Evolutionary conservation across 2,888 invertebrate genomes (phyloP).

Genomic region (Scaptomyza caliginosa): DNA sequence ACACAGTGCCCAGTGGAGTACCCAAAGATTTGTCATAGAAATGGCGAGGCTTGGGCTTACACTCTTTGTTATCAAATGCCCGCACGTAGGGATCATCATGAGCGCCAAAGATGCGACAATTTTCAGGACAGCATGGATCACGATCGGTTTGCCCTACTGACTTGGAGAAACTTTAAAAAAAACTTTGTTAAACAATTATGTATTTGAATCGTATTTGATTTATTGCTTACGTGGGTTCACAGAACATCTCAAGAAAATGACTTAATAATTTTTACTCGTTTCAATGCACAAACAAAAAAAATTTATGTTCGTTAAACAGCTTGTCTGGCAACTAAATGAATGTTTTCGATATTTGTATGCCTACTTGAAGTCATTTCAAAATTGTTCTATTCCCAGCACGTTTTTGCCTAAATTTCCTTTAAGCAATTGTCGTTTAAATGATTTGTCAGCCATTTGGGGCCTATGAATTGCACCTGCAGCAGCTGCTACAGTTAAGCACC

Average conservation of each 20-base stretch:
- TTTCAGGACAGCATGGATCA: conserved; percentile 57
- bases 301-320: conserved; percentile 7
- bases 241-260: conserved; percentile 16
- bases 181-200: not conserved
- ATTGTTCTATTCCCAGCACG: not conserved
- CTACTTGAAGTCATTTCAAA: not conserved
- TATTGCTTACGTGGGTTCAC: conserved; percentile 22
- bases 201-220: not conserved
- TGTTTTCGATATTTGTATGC: not conserved
- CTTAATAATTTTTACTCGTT: conserved; percentile 3
- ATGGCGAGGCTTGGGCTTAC: conserved; percentile 28
- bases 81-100: conserved; percentile 59
- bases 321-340: conserved; percentile 8
- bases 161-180: conserved; percentile 1
- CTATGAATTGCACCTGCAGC: conserved; percentile 24
- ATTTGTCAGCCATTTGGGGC: conserved; percentile 25
- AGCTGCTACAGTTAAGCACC: conserved; percentile 16
- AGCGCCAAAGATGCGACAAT: conserved; percentile 59
- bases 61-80: conserved; percentile 52
- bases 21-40: conserved; percentile 54
- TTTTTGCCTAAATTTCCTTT: conserved; percentile 14
- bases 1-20: conserved; percentile 69
- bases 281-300: conserved; percentile 2
- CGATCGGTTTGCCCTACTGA: conserved; percentile 20
- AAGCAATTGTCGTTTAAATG: conserved; percentile 18